Conservation (phyloP, 2,888 invertebrate species). For the Cylloceria caligata region DNA sequence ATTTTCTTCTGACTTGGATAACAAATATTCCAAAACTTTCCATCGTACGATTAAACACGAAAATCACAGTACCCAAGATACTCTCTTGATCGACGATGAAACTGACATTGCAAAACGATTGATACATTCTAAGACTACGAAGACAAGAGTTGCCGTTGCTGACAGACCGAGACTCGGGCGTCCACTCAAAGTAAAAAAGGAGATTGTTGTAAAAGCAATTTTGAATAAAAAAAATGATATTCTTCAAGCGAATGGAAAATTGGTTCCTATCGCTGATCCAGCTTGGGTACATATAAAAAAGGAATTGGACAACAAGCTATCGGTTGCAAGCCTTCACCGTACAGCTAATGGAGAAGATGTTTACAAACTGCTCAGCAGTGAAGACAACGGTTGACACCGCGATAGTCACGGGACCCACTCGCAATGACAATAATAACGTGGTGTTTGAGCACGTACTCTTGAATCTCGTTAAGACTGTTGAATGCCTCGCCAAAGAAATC, state of each 20-base stretch:
- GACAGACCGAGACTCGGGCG: too few species aligned
- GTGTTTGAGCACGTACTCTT: background rate
- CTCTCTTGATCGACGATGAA: background rate
- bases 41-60: background rate
- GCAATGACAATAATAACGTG: background rate
- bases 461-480: background rate
- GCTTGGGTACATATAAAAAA: background rate
- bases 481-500: constrained; percentile 6
- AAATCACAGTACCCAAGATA: background rate
- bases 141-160: background rate
- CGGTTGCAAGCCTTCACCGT: background rate
- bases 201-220: background rate
- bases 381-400: background rate
- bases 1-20: background rate
- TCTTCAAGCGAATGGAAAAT: background rate
- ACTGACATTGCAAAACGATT: background rate
- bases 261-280: constrained; percentile 14
- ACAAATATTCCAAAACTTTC: background rate
- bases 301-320: constrained; percentile 14
- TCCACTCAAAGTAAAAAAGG: background rate
- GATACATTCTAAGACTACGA: background rate
- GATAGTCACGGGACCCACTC: background rate
- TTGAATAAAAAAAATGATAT: background rate
- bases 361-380: background rate
- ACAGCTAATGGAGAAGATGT: background rate